These are phyloP conservation scores for Scolopax mira DNA, from an alignment of 2,113 vertebrate genomes.

Conservation along the genomic window DNA sequence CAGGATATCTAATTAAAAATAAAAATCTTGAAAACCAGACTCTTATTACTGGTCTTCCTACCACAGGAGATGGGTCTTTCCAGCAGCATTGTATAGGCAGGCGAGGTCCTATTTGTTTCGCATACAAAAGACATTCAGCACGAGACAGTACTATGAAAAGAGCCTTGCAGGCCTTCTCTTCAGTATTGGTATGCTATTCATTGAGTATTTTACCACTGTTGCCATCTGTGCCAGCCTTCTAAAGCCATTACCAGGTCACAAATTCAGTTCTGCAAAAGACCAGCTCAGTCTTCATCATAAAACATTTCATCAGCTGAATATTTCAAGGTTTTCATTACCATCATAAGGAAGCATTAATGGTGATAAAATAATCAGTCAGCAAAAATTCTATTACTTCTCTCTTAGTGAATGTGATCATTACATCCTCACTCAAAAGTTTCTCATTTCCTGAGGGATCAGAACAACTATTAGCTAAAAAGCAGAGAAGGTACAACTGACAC, in stretches of 20 bases:
- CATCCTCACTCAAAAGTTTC: slow-evolving; percentile 48
- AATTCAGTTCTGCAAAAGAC: slow-evolving; percentile 52
- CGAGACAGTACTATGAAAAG: slow-evolving; percentile 29
- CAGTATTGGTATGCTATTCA: slow-evolving; percentile 20
- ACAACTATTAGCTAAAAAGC: slow-evolving; percentile 46
- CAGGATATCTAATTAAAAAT: slow-evolving; percentile 56
- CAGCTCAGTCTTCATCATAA: slow-evolving; percentile 55
- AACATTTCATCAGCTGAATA: slow-evolving; percentile 68
- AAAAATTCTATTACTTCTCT: slow-evolving; percentile 74
- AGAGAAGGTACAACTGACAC: slow-evolving; percentile 21
- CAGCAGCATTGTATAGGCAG: not conserved
- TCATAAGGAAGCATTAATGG: slow-evolving; percentile 71
- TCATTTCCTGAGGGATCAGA: slow-evolving; percentile 70
- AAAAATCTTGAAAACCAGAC: slow-evolving; percentile 23
- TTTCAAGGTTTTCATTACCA: slow-evolving; percentile 71
- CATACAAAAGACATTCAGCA: slow-evolving; percentile 38
- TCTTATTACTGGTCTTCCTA: slow-evolving; percentile 12
- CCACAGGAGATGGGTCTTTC: slow-evolving; percentile 9
- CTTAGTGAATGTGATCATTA: slow-evolving; percentile 64
- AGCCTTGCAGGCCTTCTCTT: not conserved
- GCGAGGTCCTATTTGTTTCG: not conserved
- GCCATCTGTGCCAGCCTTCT: slow-evolving; percentile 34
- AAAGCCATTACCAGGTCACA: slow-evolving; percentile 42
- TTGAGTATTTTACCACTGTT: slow-evolving; percentile 11
- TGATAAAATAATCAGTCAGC: slow-evolving; percentile 74